Base-by-base conservation (phyloP, 2,113 vertebrate genomes). In the Campylomormyrus numenius region DNA sequence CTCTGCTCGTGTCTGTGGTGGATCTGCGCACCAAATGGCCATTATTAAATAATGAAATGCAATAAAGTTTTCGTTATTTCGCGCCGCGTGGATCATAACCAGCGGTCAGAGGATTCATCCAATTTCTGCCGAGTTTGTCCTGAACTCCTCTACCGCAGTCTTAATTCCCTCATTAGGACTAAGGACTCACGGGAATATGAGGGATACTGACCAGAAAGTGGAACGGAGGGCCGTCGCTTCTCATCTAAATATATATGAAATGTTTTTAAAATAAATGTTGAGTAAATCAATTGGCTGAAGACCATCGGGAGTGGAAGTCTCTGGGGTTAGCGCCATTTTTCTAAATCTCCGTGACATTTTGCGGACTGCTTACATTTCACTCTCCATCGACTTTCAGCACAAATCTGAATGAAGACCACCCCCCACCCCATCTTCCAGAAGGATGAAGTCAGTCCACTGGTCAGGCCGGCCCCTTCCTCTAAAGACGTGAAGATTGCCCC, bases 201-300 rank as follows among this genome's bases (percentile, higher is more conserved):
- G 74, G 74, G 74, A 80, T 19, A 80, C 35, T 39, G 35, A 80
- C 74, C 35, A 42, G 74, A 42, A 80, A 80, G 35, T 80, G 74
- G 62, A 70, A 70, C 62, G 62, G n/a, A 70, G 62, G 62, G 3
- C 35, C 35, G 39, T 80, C 31, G 4, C 74, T 39, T 80, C 19
- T 80, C 35, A 80, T 80, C 74, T 80, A 42, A 80, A 80, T 80
- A 80, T 80, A 80, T 80, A 80, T 80, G 74, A 80, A 80, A 80
- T 80, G 74, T 35, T 35, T 80, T 80, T 80, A 39, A 80, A 80
- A 42, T 39, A 80, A 77, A 80, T 39, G 5, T 80, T 80, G 74
- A 80, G 74, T 42, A 80, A 80, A 80, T 80, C 74, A 80, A 80
- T 80, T 42, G 35, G 74, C 31, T 39, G 74, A 80, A 42, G 74